Base-by-base conservation (phyloP, 2,113 vertebrate genomes). In the Paradisaea rubra region DNA sequence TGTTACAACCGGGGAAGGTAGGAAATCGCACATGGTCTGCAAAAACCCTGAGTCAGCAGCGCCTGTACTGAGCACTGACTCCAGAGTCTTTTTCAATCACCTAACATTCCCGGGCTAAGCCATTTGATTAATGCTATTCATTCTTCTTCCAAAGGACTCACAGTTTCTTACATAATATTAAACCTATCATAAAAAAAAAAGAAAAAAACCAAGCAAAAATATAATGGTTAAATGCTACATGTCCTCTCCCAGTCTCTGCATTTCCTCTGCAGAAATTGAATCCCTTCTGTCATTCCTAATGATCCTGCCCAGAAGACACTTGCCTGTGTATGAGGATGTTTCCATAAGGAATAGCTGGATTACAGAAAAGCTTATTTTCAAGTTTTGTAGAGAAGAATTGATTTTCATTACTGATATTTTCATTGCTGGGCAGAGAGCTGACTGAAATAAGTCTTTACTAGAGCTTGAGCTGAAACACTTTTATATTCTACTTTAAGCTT, bases 211-310 rank as follows among this genome's bases (percentile, higher is more conserved):
- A 69, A 56, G 10, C 7, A 17, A 54, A 74, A 74, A 28, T 60
- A 4, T 3, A 54, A 20, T 0, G 0, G 2, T 54, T 6, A n/a
- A 57, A 47, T 31, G 16, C 11, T 56, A 0, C 13, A 12, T 35
- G 41, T 42, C 52, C 22, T 78, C 24, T 87, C 12, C 10, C 14
- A 23, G 1, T 39, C 39, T 71, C 66, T 73, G 6, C 30, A 10
- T 74, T 84, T 89, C 41, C 33, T 70, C 49, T 30, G 14, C 1
- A 44, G 56, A 68, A 74, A 81, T 16, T 24, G 0, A 87, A 60
- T 74, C 18, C 30, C 5, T 64, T 81, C 27, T 87, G 27, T 30
- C 27, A 14, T 56, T 78, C 27, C 39, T 49, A 50, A 24, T 70
- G 33, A n/a, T 39, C 1, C 1, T 53, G 21, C 39, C 18, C 41